Evolutionary conservation across 1,140 invertebrate species (phyloP).

Genomic region (Drosophila fuyamai): DNA sequence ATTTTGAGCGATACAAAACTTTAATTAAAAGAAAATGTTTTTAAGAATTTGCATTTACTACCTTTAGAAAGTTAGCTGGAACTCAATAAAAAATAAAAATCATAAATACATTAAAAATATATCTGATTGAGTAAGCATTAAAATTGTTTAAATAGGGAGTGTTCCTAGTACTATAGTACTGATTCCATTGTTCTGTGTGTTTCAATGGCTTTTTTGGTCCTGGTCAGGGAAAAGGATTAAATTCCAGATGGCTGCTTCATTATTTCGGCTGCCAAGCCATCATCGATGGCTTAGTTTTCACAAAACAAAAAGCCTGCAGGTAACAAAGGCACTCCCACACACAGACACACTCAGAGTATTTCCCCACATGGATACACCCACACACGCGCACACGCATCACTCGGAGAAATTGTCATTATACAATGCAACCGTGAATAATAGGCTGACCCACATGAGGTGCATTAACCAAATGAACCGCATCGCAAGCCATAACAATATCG

Average conservation of each 20-base stretch:
- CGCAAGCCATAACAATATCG: conserved; percentile 56
- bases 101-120: too few relatives aligned
- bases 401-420: conserved; percentile 40
- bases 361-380: conserved; percentile 6
- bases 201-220: background rate
- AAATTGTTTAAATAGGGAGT: too few relatives aligned
- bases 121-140: too few relatives aligned
- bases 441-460: conserved; percentile 66
- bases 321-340: conserved; percentile 49
- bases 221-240: conserved; percentile 1
- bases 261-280: conserved; percentile 19
- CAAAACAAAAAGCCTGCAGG: conserved; percentile 14
- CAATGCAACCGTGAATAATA: conserved; percentile 75
- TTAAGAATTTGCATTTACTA: too few relatives aligned
- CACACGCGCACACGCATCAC: conserved; percentile 11
- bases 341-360: conserved; percentile 1
- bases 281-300: conserved; percentile 12
- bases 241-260: conserved; percentile 13
- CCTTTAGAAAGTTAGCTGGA: too few relatives aligned
- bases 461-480: conserved; percentile 81
- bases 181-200: background rate
- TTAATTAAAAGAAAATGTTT: too few relatives aligned
- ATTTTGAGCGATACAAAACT: too few relatives aligned
- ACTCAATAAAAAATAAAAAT: too few relatives aligned
- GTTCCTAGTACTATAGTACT: too few relatives aligned